Percentiles rank a stretch among this genome's conserved stretches.
Evolutionary conservation across 1,140 invertebrate genomes (phyloP).

Genomic region (Drosophila ananassae): DNA sequence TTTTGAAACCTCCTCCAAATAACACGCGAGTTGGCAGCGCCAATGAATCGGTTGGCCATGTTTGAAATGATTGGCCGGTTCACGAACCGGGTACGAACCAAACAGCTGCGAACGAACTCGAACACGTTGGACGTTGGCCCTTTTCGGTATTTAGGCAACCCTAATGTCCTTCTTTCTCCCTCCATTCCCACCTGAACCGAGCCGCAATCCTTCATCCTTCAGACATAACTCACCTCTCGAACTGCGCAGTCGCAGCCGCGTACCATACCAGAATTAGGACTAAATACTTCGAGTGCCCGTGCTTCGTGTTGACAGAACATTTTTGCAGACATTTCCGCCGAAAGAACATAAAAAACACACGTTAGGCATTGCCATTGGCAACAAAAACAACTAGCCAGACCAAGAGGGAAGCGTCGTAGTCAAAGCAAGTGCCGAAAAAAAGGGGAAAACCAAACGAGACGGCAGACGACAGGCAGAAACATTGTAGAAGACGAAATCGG

Average conservation of each 20-base stretch:
- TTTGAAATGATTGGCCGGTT: no score
- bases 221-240: slow-evolving; percentile 12
- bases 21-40: no score
- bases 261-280: neutral
- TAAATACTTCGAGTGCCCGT: slow-evolving; percentile 6
- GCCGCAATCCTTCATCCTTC: neutral
- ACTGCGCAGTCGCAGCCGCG: slow-evolving; percentile 66
- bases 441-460: neutral
- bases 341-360: slow-evolving; percentile 22
- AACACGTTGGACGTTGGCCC: no score
- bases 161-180: neutral
- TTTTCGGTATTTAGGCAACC: neutral
- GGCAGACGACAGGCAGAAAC: neutral
- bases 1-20: no score
- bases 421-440: slow-evolving; percentile 27
- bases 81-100: no score
- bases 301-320: slow-evolving; percentile 44
- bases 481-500: neutral
- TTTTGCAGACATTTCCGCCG: slow-evolving; percentile 7
- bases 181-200: neutral
- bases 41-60: no score
- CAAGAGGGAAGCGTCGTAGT: slow-evolving; percentile 17
- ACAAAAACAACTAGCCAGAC: slow-evolving; percentile 46
- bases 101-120: no score
- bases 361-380: slow-evolving; percentile 64